phyloP scores from a whole-genome alignment of 2,113 vertebrate species.

The Orthonyx spaldingii region DNA sequence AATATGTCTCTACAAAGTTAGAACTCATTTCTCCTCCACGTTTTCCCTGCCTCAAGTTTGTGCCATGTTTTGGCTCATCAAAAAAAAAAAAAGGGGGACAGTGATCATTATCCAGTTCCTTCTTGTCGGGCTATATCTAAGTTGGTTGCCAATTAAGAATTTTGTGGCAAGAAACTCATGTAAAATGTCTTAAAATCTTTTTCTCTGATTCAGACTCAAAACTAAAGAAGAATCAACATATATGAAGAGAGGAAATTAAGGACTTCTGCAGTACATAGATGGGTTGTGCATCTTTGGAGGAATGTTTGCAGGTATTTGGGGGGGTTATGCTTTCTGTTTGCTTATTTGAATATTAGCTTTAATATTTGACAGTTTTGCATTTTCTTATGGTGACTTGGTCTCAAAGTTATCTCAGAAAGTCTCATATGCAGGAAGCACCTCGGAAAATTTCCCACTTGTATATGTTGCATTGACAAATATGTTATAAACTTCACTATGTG shows the following conservation, averaged over 20 bases:
- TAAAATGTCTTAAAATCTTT: neutral
- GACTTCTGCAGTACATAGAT: neutral
- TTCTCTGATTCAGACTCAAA: neutral
- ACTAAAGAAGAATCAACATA: neutral
- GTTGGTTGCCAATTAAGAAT: neutral
- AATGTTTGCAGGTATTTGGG: neutral
- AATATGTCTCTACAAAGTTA: neutral
- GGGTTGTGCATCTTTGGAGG: neutral
- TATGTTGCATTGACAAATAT: neutral
- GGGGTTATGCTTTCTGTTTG: neutral
- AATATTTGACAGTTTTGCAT: neutral
- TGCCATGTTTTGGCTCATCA: neutral
- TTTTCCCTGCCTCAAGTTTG: neutral
- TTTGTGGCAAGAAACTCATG: neutral
- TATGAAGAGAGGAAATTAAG: neutral
- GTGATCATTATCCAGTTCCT: neutral
- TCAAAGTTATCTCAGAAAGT: neutral
- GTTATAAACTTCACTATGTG: neutral
- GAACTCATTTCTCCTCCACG: slow-evolving; percentile 13
- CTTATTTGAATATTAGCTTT: neutral
- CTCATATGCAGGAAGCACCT: neutral
- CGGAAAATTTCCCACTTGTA: neutral
- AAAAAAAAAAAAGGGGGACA: neutral
- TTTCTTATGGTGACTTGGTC: neutral
- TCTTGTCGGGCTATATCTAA: neutral